Evolutionary conservation across 2,113 vertebrate species (phyloP), one percentile per base, ranked within the genome.

Genomic region (Rhinolophus ferrumequinum): DNA sequence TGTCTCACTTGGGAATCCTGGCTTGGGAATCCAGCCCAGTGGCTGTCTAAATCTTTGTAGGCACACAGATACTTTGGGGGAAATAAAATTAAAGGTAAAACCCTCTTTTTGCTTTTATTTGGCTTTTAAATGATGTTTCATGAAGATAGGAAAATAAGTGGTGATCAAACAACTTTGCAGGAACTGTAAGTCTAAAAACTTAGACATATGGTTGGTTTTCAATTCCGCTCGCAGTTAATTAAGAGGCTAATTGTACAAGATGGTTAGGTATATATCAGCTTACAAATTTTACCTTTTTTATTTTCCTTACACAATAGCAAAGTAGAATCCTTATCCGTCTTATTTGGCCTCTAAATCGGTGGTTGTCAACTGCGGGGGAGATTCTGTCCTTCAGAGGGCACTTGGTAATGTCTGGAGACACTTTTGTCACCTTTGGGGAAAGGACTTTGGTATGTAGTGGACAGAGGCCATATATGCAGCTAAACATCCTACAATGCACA

Each of bases 1-100:
- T 99, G 98, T 99, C 98, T 98, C 98, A 97, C 98, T 98, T 97
- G 64, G 98, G 99, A 98, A 98, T 98, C 97, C 99, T 99, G 99
- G 99, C 99, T 98, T 98, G 97, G 98, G 41, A 44, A 44, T 44
- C 41, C 41, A 44, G 98, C 99, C 99, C 99, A 99, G 98, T 98
- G 96, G 76, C 98, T 98, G 98, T 98, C 97, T 98, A 95, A 98
- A 97, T 98, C 98, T 99, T 98, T 99, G 98, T 70, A 98, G 97
- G 98, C 97, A 97, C 83, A 98, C 95, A 97, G 96, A 98, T 97
- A 97, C 84, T 97, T 98, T 95, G 86, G 96, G 79, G 95, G 83
- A 3, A 24, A 93, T 95, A 79, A 97, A 97, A 94, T 4, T 5
- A 96, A 98, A 97, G 70, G 77, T 88, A 94, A 96, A 97, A 98